Conservation (phyloP, 2,888 invertebrate genomes). For the Nomada ruficornis region DNA sequence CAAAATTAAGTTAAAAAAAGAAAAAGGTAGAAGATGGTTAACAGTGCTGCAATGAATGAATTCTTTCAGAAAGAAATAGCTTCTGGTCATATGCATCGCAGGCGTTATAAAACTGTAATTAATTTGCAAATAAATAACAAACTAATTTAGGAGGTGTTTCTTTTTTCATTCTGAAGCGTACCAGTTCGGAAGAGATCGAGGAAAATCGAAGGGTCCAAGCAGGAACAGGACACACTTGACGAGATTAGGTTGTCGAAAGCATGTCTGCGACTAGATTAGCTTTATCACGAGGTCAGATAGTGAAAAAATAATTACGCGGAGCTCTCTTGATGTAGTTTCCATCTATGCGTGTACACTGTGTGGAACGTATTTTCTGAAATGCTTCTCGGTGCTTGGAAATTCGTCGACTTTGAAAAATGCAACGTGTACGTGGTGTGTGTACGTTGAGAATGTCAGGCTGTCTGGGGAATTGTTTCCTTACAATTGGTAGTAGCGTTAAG, state of each 20-base stretch:
- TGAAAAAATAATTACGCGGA: slow-evolving; percentile 57
- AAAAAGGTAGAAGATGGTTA: no score
- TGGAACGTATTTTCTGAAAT: slow-evolving; percentile 32
- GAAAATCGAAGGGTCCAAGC: slow-evolving; percentile 40
- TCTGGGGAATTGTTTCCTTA: no score
- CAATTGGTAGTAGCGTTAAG: not conserved
- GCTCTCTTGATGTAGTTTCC: slow-evolving; percentile 35
- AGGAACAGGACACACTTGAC: slow-evolving; percentile 53
- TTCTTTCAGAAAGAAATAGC: not conserved
- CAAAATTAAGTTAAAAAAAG: not conserved
- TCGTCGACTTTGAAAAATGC: slow-evolving; percentile 23
- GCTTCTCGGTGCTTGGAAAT: slow-evolving; percentile 14
- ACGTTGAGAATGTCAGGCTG: no score
- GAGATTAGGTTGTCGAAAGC: slow-evolving; percentile 44
- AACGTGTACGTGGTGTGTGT: not conserved
- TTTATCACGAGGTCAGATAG: slow-evolving; percentile 24
- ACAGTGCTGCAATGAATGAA: no score
- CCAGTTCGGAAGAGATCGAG: slow-evolving; percentile 40
- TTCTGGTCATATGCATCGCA: no score
- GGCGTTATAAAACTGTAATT: not conserved
- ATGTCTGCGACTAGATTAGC: slow-evolving; percentile 22
- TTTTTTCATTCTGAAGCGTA: slow-evolving; percentile 15
- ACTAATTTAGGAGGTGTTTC: not conserved
- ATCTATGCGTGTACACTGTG: slow-evolving; percentile 28
- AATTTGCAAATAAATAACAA: not conserved